Conservation (phyloP, 2,113 vertebrate genomes). For the Leucoraja erinaceus region DNA sequence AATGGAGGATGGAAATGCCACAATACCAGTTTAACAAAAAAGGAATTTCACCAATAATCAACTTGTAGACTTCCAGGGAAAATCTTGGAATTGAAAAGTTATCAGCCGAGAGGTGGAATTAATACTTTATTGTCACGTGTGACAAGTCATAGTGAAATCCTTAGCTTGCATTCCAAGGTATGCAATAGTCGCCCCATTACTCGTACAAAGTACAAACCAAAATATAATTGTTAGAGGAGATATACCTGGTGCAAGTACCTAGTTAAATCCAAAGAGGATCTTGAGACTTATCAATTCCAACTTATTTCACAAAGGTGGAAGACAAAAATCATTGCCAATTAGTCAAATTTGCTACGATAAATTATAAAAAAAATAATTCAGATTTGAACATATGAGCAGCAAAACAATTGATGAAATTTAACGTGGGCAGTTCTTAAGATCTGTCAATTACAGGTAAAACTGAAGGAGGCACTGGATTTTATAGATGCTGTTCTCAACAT, state of each 20-base stretch:
- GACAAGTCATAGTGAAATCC: too few relatives aligned
- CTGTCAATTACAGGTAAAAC: not conserved
- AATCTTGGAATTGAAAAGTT: not conserved
- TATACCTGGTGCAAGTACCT: not conserved
- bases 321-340: too few relatives aligned
- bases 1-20: not conserved
- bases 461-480: too few relatives aligned
- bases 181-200: too few relatives aligned
- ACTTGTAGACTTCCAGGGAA: not conserved
- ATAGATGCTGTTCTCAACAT: not conserved
- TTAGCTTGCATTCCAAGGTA: too few relatives aligned
- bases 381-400: not conserved
- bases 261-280: not conserved
- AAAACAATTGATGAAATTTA: not conserved
- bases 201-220: not conserved
- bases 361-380: not conserved
- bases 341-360: not conserved
- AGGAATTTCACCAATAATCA: not conserved
- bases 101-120: not conserved
- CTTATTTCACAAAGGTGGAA: too few relatives aligned
- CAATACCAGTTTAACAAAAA: not conserved
- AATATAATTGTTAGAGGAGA: not conserved
- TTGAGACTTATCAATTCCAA: too few relatives aligned
- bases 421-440: not conserved
- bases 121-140: too few relatives aligned